A percentile compares a stretch with the other conserved stretches of the same genome.
These are phyloP conservation scores for Diorhabda carinulata DNA, from an alignment of 1,140 invertebrate species.

Conservation along the genomic window DNA sequence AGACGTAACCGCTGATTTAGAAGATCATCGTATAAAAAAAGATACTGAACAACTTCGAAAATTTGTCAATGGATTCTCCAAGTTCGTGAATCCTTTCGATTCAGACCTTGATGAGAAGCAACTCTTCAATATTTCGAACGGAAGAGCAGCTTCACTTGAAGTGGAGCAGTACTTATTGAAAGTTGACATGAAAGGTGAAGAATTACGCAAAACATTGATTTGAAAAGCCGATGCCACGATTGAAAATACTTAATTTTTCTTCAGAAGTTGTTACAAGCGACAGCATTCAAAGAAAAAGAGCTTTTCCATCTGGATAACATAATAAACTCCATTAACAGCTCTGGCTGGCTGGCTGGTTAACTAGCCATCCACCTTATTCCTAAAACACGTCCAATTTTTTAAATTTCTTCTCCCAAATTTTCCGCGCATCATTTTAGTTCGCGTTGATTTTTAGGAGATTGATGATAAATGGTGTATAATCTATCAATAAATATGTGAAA, in stretches of 20 bases:
- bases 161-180: conserved; percentile 26
- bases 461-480: too few relatives aligned
- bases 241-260: conserved; percentile 22
- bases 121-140: conserved; percentile 26
- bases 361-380: too few relatives aligned
- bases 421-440: too few relatives aligned
- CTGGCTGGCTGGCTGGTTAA: too few relatives aligned
- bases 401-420: too few relatives aligned
- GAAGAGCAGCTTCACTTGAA: background rate
- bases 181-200: conserved; percentile 18
- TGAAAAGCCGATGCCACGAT: conserved; percentile 27
- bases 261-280: background rate
- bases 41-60: background rate
- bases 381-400: too few relatives aligned
- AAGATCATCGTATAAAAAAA: conserved; percentile 1
- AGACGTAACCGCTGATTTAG: background rate
- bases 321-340: too few relatives aligned
- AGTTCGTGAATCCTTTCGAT: conserved; percentile 29
- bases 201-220: conserved; percentile 25
- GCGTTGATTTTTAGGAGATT: too few relatives aligned
- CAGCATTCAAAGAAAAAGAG: too few relatives aligned
- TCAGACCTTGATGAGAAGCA: conserved; percentile 18
- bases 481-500: too few relatives aligned
- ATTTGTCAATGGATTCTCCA: conserved; percentile 14
- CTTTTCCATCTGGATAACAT: too few relatives aligned